These are phyloP conservation scores for Ceratosolen fusciceps DNA, from an alignment of 1,140 invertebrate genomes.

Conservation along the genomic window DNA sequence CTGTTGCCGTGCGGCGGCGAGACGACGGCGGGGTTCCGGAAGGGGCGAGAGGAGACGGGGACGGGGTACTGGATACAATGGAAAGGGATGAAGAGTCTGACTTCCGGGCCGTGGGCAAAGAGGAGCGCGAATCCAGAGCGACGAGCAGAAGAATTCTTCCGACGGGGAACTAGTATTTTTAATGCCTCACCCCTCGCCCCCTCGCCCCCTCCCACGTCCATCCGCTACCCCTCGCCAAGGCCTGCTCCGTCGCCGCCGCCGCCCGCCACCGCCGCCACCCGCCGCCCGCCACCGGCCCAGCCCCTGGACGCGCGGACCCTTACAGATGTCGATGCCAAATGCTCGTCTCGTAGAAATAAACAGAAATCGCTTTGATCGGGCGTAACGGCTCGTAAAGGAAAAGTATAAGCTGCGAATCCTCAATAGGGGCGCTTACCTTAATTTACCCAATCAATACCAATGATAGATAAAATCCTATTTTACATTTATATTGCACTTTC, in stretches of 20 bases:
- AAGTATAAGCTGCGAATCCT: background rate
- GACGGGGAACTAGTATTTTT: constrained; percentile 17
- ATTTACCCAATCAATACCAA: background rate
- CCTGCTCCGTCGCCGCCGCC: too few relatives aligned
- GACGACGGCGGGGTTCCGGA: background rate
- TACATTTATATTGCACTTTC: constrained; percentile 9
- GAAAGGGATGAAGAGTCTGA: background rate
- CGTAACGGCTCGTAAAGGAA: background rate
- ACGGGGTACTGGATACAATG: too few relatives aligned
- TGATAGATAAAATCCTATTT: background rate
- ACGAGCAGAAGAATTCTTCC: background rate
- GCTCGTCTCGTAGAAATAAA: background rate
- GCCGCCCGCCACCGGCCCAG: too few relatives aligned
- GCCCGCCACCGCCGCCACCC: too few relatives aligned
- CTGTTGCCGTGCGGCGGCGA: too few relatives aligned
- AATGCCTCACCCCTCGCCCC: background rate
- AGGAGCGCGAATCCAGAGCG: background rate
- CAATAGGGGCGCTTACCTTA: background rate
- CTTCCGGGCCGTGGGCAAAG: background rate
- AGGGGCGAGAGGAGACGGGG: background rate
- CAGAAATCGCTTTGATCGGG: background rate
- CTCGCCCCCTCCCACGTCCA: too few relatives aligned
- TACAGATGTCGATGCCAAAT: background rate
- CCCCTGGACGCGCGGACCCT: background rate
- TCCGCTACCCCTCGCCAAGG: too few relatives aligned